Evolutionary conservation across 2,113 vertebrate species (phyloP), one percentile per base, ranked within the genome.

Genomic region (Leucoraja erinaceus): DNA sequence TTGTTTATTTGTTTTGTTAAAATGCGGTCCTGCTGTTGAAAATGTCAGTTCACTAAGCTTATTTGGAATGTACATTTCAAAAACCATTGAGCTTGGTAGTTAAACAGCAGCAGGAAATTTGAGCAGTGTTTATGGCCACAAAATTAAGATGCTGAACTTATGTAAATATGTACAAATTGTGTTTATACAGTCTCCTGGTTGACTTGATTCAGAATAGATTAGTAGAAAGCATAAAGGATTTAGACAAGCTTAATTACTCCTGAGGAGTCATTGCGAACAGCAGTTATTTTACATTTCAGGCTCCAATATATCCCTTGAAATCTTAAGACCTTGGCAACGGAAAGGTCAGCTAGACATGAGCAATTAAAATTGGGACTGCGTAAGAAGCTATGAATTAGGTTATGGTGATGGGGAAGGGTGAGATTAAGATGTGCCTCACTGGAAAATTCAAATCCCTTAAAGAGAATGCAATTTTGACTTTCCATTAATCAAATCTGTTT

Each of bases 91-190:
- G 56, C 59, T 86, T 81, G 81, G 16, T 25, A 28, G 81, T 84
- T 84, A 56, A 11, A 61, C 38, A 86, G 56, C 22, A 86, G 61
- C 81, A 86, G 81, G 56, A 86, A 86, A 86, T 86, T 86, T 61
- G 81, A n/a, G 25, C 12, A 14, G 56, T 86, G 28, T 6, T 61
- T 56, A 86, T 61, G 56, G 61, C n/a, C 61, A 79, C 77, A 86
- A 86, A 86, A 28, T 61, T 61, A 86, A 86, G 81, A 28, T 61
- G 54, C 10, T 86, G 22, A 0, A 61, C 56, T 86, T 59, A 86
- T 59, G 56, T 86, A 86, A 86, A 86, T n/a, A 86, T n/a, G 22
- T 56, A 59, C 81, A 59, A 61, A 86, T 86, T 61, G 11, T 86
- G 81, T 86, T 86, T 86, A 20, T 28, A 86, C 54, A 86, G 59